Percentiles rank a stretch among this genome's conserved stretches.
phyloP scores from a whole-genome alignment of 1,140 invertebrate species.

The Macrobrachium rosenbergii region DNA sequence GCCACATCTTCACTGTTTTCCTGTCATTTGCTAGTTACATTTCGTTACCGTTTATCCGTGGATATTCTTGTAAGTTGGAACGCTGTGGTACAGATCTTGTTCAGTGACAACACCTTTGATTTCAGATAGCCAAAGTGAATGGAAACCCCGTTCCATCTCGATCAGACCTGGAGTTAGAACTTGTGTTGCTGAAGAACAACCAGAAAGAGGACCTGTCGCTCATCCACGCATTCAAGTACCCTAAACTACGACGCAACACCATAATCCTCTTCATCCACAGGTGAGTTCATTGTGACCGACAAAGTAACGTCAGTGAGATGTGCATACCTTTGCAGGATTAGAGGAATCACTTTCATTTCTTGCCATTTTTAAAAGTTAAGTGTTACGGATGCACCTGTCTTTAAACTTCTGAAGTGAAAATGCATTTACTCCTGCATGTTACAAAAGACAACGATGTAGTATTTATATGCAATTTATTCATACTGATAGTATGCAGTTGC shows the following conservation, averaged over 20 bases:
- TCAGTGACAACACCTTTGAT: background rate
- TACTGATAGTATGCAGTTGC: too few relatives aligned
- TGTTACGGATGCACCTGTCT: too few relatives aligned
- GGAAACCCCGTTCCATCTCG: background rate
- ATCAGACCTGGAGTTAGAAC: background rate
- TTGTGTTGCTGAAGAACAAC: background rate
- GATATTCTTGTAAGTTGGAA: too few relatives aligned
- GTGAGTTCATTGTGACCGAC: background rate
- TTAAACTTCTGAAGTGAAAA: too few relatives aligned
- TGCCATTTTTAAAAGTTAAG: too few relatives aligned
- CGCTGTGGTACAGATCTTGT: too few relatives aligned
- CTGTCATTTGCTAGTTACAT: background rate
- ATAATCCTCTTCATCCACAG: conserved; percentile 1
- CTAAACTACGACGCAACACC: conserved; percentile 11
- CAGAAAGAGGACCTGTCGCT: background rate
- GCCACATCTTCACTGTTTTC: background rate
- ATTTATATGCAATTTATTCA: too few relatives aligned
- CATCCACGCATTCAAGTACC: background rate
- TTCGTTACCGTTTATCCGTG: background rate
- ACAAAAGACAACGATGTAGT: too few relatives aligned
- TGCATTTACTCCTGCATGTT: too few relatives aligned
- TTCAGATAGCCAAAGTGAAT: conserved; percentile 23
- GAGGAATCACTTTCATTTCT: background rate
- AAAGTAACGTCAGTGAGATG: background rate
- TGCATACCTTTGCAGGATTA: background rate